Base-by-base conservation (phyloP, 1,140 invertebrate species). In the Brachystomella parvula region DNA sequence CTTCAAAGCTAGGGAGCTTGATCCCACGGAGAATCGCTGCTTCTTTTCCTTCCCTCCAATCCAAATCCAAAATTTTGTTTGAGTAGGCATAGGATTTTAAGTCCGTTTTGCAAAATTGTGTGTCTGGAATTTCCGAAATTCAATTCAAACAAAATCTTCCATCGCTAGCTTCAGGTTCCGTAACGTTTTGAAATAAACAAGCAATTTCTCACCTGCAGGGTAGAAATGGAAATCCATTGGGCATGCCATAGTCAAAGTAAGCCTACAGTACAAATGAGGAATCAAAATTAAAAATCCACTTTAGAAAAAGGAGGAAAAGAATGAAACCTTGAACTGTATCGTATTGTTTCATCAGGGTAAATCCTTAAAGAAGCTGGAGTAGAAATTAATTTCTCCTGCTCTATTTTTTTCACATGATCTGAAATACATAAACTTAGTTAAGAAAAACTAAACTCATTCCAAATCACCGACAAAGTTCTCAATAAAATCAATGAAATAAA, bases 351-450 rank as follows among this genome's bases (percentile, higher is more conserved):
- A 32, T 74, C 68, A 1, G 65, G 66, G 53, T 74, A 74, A 19
- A 72, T 65, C 44, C 72, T 15, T 19, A 74, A 57, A 12, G 66
- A 68, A 2, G 70, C 71, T 3, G 72, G 71, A 44, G 47, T 62
- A 1, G 72, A 68, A 12, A 72, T 64, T 9, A 74, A 26, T 21
- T 35, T 49, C 21, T 65, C 70, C 39, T 68, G 66, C n/a, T 57
- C 3, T 0, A 72, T 61, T 6, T 29, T 31, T 58, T 67, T 70
- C 12, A 63, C 59, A 57, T 68, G 68, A 68, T 72, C 71, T 70
- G 62, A 9, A n/a, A n/a, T n/a, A n/a, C n/a, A 63, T 29, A 19
- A 44, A 17, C 24, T 31, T 60, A 44, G n/a, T 44, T 44, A n/a
- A 44, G n/a, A 44, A 44, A n/a, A n/a, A n/a, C n/a, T n/a, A n/a